Evolutionary conservation across 2,113 vertebrate species (phyloP).

Genomic region (Salminus brasiliensis): DNA sequence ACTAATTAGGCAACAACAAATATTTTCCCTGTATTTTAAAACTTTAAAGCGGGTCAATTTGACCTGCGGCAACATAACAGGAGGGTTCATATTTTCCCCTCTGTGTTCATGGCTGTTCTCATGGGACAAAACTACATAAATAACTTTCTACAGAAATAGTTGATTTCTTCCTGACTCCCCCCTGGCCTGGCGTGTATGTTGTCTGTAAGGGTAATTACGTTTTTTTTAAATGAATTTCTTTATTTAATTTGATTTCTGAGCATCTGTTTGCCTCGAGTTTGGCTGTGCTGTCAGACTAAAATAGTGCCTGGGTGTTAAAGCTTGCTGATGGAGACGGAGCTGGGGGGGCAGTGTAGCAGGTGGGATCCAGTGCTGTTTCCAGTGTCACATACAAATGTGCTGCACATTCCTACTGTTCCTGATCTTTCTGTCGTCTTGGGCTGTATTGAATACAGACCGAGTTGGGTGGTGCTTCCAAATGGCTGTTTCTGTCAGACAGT

Average conservation of each 20-base stretch:
- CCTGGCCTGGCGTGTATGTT: neutral
- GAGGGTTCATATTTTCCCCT: too few species aligned
- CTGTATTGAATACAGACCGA: too few species aligned
- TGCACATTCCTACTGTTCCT: neutral
- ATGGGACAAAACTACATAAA: neutral
- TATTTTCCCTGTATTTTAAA: too few species aligned
- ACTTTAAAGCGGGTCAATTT: too few species aligned
- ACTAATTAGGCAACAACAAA: too few species aligned
- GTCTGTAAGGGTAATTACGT: neutral
- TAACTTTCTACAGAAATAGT: neutral
- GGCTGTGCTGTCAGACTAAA: neutral
- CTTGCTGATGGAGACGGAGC: conserved; percentile 6
- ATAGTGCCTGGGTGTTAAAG: conserved; percentile 20
- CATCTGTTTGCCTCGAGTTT: neutral
- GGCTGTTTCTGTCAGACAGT: too few species aligned
- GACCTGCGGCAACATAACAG: too few species aligned
- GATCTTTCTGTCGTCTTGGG: neutral
- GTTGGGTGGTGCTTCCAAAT: neutral
- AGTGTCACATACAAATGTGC: neutral
- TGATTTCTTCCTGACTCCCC: neutral
- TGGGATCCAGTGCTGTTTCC: neutral
- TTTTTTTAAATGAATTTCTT: neutral
- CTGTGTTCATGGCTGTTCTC: neutral
- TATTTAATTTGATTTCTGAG: neutral
- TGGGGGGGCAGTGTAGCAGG: neutral